Conservation (phyloP, 2,797 vertebrate genomes). For the Ptychadena robeensis region DNA sequence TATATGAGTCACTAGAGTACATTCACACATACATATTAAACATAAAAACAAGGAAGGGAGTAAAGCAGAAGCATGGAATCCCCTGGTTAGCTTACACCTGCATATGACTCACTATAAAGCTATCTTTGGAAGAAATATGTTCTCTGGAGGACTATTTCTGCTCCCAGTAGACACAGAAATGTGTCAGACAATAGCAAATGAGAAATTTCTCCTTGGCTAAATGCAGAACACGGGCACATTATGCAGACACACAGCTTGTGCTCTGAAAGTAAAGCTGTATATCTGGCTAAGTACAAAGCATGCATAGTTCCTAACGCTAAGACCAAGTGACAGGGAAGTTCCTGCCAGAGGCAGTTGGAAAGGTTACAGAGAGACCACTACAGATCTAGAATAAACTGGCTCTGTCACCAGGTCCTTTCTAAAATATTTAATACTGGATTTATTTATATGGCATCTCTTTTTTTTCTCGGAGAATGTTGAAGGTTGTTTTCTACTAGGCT, state of each 20-base stretch:
- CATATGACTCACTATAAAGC: constrained; percentile 14
- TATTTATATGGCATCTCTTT: neutral
- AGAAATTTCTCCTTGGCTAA: constrained; percentile 53
- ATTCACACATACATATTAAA: neutral
- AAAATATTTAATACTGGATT: neutral
- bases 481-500: no score
- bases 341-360: constrained; percentile 10
- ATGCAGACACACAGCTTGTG: constrained; percentile 45
- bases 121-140: constrained; percentile 34
- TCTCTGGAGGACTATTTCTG: constrained; percentile 32
- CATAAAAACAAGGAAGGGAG: neutral
- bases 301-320: constrained; percentile 34
- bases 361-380: constrained; percentile 3
- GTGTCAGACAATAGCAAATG: constrained; percentile 44
- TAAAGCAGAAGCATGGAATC: neutral
- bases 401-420: neutral
- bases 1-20: neutral
- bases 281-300: constrained; percentile 25
- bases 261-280: constrained; percentile 40
- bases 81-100: constrained; percentile 19
- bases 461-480: no score
- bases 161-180: constrained; percentile 34
- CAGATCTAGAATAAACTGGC: neutral
- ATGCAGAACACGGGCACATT: constrained; percentile 43
- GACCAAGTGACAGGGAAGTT: constrained; percentile 9